These are phyloP conservation scores for Sapajus apella DNA, from an alignment of 2,113 vertebrate species.

Conservation along the genomic window DNA sequence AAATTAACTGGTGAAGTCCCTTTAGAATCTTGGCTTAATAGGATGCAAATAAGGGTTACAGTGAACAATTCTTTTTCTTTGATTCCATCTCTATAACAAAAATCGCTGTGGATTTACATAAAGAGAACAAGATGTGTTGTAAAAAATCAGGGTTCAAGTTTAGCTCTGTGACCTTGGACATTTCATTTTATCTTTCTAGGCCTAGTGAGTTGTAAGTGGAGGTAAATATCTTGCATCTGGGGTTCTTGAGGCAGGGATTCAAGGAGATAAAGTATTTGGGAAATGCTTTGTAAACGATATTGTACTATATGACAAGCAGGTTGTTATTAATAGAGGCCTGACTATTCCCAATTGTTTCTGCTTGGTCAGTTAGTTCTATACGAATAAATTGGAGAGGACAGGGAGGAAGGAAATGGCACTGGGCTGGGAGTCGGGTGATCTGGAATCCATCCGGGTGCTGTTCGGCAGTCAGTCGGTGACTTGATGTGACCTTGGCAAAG, in stretches of 20 bases:
- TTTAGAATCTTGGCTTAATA: background rate
- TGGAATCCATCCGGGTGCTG: background rate
- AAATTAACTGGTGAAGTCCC: background rate
- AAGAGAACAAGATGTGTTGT: background rate
- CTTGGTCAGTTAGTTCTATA: constrained; percentile 61
- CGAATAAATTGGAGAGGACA: constrained; percentile 29
- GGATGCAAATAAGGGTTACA: background rate
- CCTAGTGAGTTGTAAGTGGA: background rate
- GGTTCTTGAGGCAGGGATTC: background rate
- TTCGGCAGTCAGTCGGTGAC: background rate
- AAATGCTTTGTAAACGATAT: constrained; percentile 36
- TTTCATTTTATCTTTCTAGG: background rate
- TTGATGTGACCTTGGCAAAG: constrained; percentile 53
- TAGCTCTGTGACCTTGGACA: background rate
- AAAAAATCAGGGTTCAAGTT: background rate
- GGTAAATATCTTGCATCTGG: background rate
- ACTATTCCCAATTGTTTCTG: constrained; percentile 44
- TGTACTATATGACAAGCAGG: constrained; percentile 12
- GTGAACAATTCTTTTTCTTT: background rate
- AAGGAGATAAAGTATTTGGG: background rate
- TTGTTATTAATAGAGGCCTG: constrained; percentile 57
- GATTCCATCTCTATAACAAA: background rate
- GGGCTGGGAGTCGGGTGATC: constrained; percentile 17
- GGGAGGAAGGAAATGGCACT: background rate
- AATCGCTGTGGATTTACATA: background rate